Conservation (phyloP, 1,140 invertebrate species). For the Micrasema minimum region DNA sequence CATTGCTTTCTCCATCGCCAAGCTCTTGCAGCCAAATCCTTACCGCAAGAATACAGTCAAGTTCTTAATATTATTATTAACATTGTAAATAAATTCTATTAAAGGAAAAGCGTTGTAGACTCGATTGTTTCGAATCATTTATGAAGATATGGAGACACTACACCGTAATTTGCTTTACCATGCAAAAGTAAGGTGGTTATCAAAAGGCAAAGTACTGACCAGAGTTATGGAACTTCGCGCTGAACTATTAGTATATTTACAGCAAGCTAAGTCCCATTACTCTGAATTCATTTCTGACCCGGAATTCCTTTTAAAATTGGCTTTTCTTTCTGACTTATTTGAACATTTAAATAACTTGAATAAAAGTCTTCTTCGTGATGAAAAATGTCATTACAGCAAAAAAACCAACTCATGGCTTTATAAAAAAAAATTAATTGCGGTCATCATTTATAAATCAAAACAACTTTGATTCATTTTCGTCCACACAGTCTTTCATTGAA, state of each 20-base stretch:
- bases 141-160: neutral
- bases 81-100: too few species aligned
- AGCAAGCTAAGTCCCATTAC: neutral
- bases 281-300: neutral
- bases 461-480: too few species aligned
- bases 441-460: neutral
- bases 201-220: neutral
- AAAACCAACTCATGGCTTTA: neutral
- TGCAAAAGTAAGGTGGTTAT: too few species aligned
- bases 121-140: neutral
- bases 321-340: neutral
- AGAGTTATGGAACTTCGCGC: neutral
- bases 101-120: too few species aligned
- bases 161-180: neutral
- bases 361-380: neutral
- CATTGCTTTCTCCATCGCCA: neutral
- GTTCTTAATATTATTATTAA: too few species aligned
- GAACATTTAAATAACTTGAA: neutral
- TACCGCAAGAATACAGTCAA: too few species aligned
- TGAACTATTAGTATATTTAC: neutral
- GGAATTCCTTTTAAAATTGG: neutral
- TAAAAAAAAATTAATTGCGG: neutral
- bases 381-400: slow-evolving; percentile 5
- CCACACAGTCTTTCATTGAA: too few species aligned
- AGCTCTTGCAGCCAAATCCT: too few species aligned